Percentiles rank a stretch among this genome's conserved stretches.
phyloP scores from a whole-genome alignment of 1,140 invertebrate genomes.

The Lepidurus apus region DNA sequence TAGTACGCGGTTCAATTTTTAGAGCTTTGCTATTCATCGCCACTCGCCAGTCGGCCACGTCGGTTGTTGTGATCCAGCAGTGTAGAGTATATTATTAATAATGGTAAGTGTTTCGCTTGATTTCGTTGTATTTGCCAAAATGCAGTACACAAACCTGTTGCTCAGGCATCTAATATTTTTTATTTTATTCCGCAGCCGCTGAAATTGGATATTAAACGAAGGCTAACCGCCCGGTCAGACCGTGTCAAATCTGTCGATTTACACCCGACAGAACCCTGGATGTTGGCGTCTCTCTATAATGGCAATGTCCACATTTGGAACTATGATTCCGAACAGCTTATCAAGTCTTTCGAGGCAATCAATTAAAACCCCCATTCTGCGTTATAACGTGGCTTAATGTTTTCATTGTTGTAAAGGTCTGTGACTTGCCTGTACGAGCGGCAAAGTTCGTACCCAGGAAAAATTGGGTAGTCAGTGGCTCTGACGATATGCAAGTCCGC shows the following conservation, averaged over 20 bases:
- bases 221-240: constrained; percentile 92
- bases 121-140: neutral
- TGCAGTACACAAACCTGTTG: constrained; percentile 16
- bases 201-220: constrained; percentile 94
- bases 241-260: constrained; percentile 97
- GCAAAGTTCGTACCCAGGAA: constrained; percentile 95
- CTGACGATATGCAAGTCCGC: constrained; percentile 91
- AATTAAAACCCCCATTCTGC: too few species aligned
- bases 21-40: neutral
- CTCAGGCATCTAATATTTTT: neutral
- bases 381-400: neutral
- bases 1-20: neutral
- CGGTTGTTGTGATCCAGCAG: neutral
- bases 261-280: constrained; percentile 96
- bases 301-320: constrained; percentile 99
- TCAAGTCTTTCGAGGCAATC: constrained; percentile 82
- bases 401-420: constrained; percentile 58
- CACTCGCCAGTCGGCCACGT: neutral
- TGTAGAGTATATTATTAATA: constrained; percentile 25
- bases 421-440: constrained; percentile 90
- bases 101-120: neutral
- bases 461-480: constrained; percentile 98
- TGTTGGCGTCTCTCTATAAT: constrained; percentile 95
- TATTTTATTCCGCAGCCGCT: constrained; percentile 64
- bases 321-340: constrained; percentile 84